phyloP scores from a whole-genome alignment of 2,797 vertebrate genomes.

The Hafferia zeledoni region DNA sequence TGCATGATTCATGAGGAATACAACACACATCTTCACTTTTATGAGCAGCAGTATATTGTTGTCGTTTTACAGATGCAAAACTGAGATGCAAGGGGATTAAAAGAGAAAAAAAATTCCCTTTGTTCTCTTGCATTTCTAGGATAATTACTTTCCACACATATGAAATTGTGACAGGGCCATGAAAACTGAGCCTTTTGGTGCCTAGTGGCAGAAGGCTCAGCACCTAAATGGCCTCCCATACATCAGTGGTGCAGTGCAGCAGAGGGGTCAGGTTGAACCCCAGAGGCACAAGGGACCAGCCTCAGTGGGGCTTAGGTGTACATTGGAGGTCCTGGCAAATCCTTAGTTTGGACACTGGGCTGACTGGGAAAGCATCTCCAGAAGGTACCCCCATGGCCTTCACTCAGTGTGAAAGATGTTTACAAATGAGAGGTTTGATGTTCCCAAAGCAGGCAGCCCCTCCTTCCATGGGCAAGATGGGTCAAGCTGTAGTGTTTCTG shows the following conservation, averaged over 20 bases:
- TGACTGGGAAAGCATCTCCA: background rate
- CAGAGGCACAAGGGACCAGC: rapidly evolving
- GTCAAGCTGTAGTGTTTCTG: background rate
- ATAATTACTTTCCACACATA: background rate
- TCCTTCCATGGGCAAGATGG: background rate
- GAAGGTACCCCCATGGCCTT: background rate
- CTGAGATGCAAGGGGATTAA: constrained; percentile 27
- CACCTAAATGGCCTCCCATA: background rate
- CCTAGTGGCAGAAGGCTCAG: background rate
- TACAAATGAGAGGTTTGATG: background rate
- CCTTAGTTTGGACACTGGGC: background rate
- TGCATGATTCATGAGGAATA: constrained; percentile 55
- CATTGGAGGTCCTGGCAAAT: background rate
- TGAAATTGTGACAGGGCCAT: background rate
- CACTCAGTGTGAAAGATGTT: background rate
- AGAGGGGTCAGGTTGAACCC: background rate
- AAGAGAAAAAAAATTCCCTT: background rate
- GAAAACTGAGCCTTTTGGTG: background rate
- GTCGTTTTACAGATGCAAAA: constrained; percentile 48
- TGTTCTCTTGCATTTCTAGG: constrained; percentile 4
- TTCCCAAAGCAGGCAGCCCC: background rate
- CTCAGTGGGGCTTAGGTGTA: rapidly evolving
- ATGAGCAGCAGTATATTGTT: constrained; percentile 30
- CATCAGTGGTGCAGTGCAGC: background rate
- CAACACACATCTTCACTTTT: constrained; percentile 5